Conservation (phyloP, 2,888 invertebrate genomes). For the Ephialtes manifestator region DNA sequence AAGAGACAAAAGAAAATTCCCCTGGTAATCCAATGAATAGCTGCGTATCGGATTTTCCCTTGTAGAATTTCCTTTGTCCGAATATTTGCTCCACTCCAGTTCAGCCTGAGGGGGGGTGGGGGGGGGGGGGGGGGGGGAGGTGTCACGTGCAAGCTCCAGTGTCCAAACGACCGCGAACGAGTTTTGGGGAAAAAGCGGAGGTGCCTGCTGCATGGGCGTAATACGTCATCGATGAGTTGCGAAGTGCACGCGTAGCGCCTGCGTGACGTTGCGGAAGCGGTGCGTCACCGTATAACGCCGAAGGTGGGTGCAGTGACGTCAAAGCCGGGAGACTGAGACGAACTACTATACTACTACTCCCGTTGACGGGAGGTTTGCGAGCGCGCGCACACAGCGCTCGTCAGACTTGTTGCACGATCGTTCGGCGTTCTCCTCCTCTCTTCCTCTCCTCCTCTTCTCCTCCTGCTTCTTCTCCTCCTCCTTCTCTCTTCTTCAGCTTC, state of each 20-base stretch:
- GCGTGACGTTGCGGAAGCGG: slow-evolving; percentile 80
- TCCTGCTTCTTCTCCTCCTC: neutral
- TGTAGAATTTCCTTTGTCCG: slow-evolving; percentile 1
- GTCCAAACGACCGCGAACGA: slow-evolving; percentile 26
- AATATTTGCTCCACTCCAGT: neutral
- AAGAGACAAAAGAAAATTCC: slow-evolving; percentile 21
- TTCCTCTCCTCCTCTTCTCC: neutral
- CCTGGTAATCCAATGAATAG: slow-evolving; percentile 14
- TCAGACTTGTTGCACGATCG: slow-evolving; percentile 80
- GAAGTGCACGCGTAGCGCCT: slow-evolving; percentile 62
- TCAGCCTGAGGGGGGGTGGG: neutral
- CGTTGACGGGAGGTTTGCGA: slow-evolving; percentile 75
- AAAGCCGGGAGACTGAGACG: slow-evolving; percentile 72
- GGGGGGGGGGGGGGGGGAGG: neutral
- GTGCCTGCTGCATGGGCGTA: slow-evolving; percentile 6
- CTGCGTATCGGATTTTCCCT: neutral
- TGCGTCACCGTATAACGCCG: slow-evolving; percentile 77
- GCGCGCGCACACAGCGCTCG: slow-evolving; percentile 34
- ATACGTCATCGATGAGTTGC: slow-evolving; percentile 58
- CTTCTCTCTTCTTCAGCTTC: neutral
- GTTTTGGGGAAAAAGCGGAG: neutral
- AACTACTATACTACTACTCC: slow-evolving; percentile 45
- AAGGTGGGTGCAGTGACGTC: slow-evolving; percentile 75
- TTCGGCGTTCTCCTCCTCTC: slow-evolving; percentile 39
- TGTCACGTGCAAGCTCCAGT: slow-evolving; percentile 15